phyloP scores from a whole-genome alignment of 2,888 invertebrate genomes.

The Agrotis ipsilon region DNA sequence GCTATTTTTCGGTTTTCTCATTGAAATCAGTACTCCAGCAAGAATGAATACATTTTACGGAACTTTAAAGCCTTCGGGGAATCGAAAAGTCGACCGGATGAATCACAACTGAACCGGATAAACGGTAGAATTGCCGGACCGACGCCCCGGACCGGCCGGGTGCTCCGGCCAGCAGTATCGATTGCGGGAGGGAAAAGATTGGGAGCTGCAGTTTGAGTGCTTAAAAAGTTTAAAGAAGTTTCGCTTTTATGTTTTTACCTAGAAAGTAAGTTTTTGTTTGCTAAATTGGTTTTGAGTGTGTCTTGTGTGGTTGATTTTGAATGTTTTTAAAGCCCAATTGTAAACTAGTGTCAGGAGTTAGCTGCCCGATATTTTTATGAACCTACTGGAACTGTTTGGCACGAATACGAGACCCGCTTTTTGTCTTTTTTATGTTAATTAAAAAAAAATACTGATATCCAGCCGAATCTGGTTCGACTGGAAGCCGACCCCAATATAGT shows the following conservation, averaged over 20 bases:
- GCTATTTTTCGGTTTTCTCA: conserved; percentile 20
- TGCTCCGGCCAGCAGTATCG: conserved; percentile 30
- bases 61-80: conserved; percentile 40
- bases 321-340: no score
- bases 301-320: neutral
- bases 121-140: conserved; percentile 44
- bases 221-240: conserved; percentile 47
- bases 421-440: no score
- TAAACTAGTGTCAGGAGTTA: no score
- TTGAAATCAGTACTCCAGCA: conserved; percentile 36
- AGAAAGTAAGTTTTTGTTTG: neutral
- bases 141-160: conserved; percentile 23
- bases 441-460: no score
- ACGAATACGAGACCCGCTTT: no score
- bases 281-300: neutral
- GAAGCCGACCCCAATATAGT: no score
- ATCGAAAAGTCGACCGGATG: conserved; percentile 41
- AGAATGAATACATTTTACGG: conserved; percentile 48
- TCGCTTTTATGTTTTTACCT: conserved; percentile 5
- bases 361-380: no score
- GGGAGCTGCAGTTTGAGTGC: conserved; percentile 28
- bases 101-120: conserved; percentile 47
- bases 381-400: no score
- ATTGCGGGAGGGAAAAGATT: conserved; percentile 47
- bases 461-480: no score